Evolutionary conservation across 2,888 invertebrate species (phyloP), one percentile per base, ranked within the genome.

Genomic region (Rhingia rostrata): DNA sequence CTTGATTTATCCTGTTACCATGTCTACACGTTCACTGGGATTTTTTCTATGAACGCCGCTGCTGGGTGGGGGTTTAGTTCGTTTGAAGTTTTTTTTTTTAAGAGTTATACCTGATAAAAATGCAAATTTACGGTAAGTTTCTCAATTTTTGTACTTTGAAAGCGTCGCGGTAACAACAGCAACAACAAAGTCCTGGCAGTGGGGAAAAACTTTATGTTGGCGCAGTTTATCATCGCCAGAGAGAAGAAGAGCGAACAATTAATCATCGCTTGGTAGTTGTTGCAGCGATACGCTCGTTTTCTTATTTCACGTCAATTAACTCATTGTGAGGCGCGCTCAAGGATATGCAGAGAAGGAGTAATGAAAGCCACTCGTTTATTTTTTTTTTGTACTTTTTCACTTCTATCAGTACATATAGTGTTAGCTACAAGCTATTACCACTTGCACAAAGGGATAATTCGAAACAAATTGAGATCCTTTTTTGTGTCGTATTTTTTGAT

Each of bases 41-140:
- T 54, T 64, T 72, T 60, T 41, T 49, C 39, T 37, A 5, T 0
- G 43, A 61, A 22, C 22, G 22, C 1, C 22, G 22, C 22, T 22
- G 22, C 7, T 6, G 51, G 58, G 41, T 37, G 53, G 51, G n/a
- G 41, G 10, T 22, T 51, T 58, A 84, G 53, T 69, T 69, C 22
- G 22, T 2, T 22, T 2, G 22, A 22, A 22, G 22, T 75, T 80
- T 10, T 49, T 9, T 9, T 47, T 45, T 47, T 1, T 47, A 45
- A 49, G 77, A 84, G 80, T 84, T 84, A 84, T 84, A 75, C 74
- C 84, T 84, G 84, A 84, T 84, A 84, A 84, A 84, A 80, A 84
- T 84, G 84, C 80, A 84, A 84, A 84, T 84, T 84, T 84, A 80
- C 80, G 84, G 70, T 80, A 84, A 84, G 70, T 84, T 80, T 84